Evolutionary conservation across 1,140 invertebrate genomes (phyloP).

Genomic region (Trichonephila clavipes): DNA sequence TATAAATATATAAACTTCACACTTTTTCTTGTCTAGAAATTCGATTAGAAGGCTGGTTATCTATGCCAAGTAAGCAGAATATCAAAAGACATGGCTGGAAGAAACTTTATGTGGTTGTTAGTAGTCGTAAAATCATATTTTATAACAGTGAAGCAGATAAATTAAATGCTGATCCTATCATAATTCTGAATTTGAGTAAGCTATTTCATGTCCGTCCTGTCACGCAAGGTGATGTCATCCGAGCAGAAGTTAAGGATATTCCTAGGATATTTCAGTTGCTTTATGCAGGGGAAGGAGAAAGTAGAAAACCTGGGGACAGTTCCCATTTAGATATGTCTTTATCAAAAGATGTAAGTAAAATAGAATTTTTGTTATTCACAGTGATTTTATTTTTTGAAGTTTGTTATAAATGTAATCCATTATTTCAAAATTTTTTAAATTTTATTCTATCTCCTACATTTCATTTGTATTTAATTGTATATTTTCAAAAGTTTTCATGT

Average conservation of each 20-base stretch:
- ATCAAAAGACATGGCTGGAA: slow-evolving; percentile 97
- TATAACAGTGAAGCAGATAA: slow-evolving; percentile 97
- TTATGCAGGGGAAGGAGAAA: slow-evolving; percentile 96
- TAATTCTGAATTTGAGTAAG: slow-evolving; percentile 98
- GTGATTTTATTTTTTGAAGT: neutral
- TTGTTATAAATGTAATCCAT: neutral
- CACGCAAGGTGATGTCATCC: slow-evolving; percentile 98
- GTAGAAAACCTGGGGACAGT: slow-evolving; percentile 89
- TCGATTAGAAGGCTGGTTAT: slow-evolving; percentile 96
- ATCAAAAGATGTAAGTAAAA: slow-evolving; percentile 78
- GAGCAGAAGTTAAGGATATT: slow-evolving; percentile 99
- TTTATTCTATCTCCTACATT: too few relatives aligned
- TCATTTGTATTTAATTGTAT: neutral
- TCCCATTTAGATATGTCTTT: slow-evolving; percentile 79
- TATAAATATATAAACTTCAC: neutral
- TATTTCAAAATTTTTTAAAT: neutral
- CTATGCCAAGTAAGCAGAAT: slow-evolving; percentile 96
- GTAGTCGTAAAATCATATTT: slow-evolving; percentile 98
- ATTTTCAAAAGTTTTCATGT: too few relatives aligned
- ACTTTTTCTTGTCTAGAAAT: slow-evolving; percentile 83
- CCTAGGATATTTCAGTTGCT: slow-evolving; percentile 98
- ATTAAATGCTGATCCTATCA: slow-evolving; percentile 95
- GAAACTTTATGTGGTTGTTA: slow-evolving; percentile 98
- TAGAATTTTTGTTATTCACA: neutral
- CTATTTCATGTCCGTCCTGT: slow-evolving; percentile 99